Evolutionary conservation across 2,888 invertebrate genomes (phyloP), one percentile per base, ranked within the genome.

Genomic region (Ellobium chinense): DNA sequence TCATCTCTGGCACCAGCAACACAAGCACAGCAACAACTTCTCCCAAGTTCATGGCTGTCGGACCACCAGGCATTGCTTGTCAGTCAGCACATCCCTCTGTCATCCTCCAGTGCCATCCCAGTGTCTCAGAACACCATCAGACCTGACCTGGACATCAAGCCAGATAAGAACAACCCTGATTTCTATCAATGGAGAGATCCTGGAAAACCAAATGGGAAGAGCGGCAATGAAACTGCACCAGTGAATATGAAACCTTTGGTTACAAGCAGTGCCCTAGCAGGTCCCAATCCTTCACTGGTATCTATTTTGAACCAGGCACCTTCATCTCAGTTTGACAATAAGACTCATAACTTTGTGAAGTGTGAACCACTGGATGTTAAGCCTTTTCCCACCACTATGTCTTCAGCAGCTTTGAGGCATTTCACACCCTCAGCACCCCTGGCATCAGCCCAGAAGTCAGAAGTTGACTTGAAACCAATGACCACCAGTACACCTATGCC

Each of bases 151-250:
- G 70, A 70, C 54, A n/a, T 24, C 27, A 56, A 56, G n/a, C 14
- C 39, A 12, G 54, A 66, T n/a, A 54, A 46, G 1, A 27, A 27
- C 0, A 65, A n/a, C 24, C 24, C 31, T 9, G 60, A 58, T 36
- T 73, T 73, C 5, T 60, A 58, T 34, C 29, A 34, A 24, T 73
- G 73, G 73, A 7, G 73, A 2, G 73, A 73, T 14, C 73, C 60
- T n/a, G 68, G 39, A 18, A 68, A 68, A 39, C n/a, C 24, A 37
- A 39, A 37, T 7, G 7, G 39, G 18, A 68, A 18, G 14, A 24
- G 39, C 4, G 46, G n/a, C 14, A n/a, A n/a, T n/a, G 68, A 68
- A 36, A 24, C 18, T 21, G n/a, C 39, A 39, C 68, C 39, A 39
- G 27, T 14, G 29, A 31, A 18, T 31, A 34, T 65, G 36, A 65